phyloP scores from a whole-genome alignment of 1,140 invertebrate genomes.

The Theocolax elegans region DNA sequence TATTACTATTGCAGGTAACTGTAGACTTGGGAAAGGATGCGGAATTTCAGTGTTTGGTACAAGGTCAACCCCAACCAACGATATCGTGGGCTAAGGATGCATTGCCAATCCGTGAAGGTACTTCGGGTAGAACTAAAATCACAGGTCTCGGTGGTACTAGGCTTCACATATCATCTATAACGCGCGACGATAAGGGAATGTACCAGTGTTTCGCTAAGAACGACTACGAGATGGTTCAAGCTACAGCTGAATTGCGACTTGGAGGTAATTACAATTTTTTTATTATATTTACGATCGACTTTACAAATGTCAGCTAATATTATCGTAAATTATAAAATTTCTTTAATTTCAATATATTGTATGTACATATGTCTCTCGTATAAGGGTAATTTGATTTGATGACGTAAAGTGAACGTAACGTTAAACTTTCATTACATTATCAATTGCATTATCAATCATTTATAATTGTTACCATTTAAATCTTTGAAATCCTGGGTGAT shows the following conservation, averaged over 20 bases:
- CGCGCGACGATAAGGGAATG: slow-evolving; percentile 84
- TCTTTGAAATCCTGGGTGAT: neutral
- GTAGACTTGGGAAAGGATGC: slow-evolving; percentile 86
- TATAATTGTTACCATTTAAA: neutral
- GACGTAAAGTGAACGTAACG: too few relatives aligned
- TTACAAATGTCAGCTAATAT: neutral
- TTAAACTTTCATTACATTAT: too few relatives aligned
- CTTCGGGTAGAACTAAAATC: slow-evolving; percentile 60
- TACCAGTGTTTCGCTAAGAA: slow-evolving; percentile 91
- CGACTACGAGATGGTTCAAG: slow-evolving; percentile 86
- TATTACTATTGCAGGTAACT: slow-evolving; percentile 67
- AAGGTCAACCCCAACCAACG: slow-evolving; percentile 82
- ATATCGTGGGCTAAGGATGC: slow-evolving; percentile 89
- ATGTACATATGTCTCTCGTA: too few relatives aligned
- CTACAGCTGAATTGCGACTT: slow-evolving; percentile 82
- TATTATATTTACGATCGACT: too few relatives aligned
- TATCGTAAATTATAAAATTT: neutral
- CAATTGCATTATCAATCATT: too few relatives aligned
- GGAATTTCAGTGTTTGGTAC: slow-evolving; percentile 86
- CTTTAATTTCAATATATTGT: too few relatives aligned
- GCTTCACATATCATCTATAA: slow-evolving; percentile 74
- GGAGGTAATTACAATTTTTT: slow-evolving; percentile 75
- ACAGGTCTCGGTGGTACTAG: slow-evolving; percentile 57
- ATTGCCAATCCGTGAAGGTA: slow-evolving; percentile 74
- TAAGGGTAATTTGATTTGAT: too few relatives aligned